phyloP scores from a whole-genome alignment of 2,797 vertebrate species.

The Garrulus glandarius region DNA sequence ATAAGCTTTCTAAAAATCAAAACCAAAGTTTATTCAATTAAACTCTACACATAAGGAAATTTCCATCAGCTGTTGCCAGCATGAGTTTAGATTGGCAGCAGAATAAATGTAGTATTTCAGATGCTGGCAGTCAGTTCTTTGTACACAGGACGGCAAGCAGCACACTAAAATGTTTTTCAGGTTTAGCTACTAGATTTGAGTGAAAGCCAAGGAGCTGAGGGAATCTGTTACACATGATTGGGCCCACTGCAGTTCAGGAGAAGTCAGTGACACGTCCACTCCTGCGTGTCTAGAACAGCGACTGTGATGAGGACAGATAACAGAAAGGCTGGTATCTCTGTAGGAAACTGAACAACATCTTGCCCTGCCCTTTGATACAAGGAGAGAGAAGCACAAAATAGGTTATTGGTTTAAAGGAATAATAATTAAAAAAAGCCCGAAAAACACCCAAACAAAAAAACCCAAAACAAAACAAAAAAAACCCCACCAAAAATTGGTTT shows the following conservation, averaged over 20 bases:
- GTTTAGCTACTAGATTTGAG: background rate
- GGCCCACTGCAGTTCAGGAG: background rate
- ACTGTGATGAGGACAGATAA: background rate
- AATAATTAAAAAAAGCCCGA: too few relatives aligned
- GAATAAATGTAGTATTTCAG: background rate
- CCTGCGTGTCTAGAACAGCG: background rate
- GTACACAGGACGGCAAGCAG: background rate
- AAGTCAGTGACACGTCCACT: background rate
- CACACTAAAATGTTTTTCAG: background rate
- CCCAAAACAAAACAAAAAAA: too few relatives aligned
- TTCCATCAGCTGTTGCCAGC: background rate
- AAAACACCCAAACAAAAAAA: too few relatives aligned
- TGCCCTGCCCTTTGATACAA: background rate
- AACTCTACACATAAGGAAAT: background rate
- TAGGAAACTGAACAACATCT: background rate
- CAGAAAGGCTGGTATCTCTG: background rate
- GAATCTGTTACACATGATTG: background rate
- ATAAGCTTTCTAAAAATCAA: background rate
- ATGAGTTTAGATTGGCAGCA: background rate
- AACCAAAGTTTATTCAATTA: background rate
- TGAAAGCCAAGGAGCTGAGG: background rate
- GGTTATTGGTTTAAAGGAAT: background rate
- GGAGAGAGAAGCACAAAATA: background rate
- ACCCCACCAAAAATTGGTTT: background rate
- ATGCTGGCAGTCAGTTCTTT: background rate